Evolutionary conservation across 2,888 invertebrate species (phyloP), one percentile per base, ranked within the genome.

Genomic region (Himalopsyche tibetana): DNA sequence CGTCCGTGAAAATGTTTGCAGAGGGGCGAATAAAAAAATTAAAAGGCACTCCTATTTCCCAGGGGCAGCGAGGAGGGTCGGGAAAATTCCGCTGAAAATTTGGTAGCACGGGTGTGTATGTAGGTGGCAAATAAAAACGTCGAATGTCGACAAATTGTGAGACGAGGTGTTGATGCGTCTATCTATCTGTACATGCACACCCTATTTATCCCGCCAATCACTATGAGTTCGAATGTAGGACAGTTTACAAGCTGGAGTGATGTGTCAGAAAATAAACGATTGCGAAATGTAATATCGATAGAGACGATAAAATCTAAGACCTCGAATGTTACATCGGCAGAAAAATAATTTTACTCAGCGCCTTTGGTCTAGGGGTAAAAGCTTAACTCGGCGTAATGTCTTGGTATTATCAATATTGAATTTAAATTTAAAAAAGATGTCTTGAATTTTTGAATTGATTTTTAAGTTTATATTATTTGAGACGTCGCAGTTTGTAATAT

Each of bases 1-100:
- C 36, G 74, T 4, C 36, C 74, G 74, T 74, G 74, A 74, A 51
- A 74, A 74, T 74, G 74, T 36, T 74, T 74, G 74, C 74, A 74
- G 12, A 38, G 74, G 36, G 38, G 36, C 38, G 38, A 74, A 74
- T 74, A 38, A 74, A 74, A 74, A 74, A 74, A 74, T 74, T 74
- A 74, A 74, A 74, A 74, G 74, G 28, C 36, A 36, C 38, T 36
- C 36, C 74, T 74, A 36, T 74, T 36, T 74, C 74, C 74, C 74
- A 36, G 28, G 36, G 74, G 74, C 19, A 9, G 74, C 36, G 36
- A 12, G 36, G 38, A 15, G 38, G 38, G 38, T 36, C 36, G 74
- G 28, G 74, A 36, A 74, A 38, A 74, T 15, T 36, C 36, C 74
- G 38, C 12, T 74, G 74, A 74, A 74, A 74, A 74, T 74, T 74